A percentile compares a stretch with the other conserved stretches of the same genome.
These are phyloP conservation scores for Enteromius treurensis DNA, from an alignment of 2,797 vertebrate genomes.

Conservation along the genomic window DNA sequence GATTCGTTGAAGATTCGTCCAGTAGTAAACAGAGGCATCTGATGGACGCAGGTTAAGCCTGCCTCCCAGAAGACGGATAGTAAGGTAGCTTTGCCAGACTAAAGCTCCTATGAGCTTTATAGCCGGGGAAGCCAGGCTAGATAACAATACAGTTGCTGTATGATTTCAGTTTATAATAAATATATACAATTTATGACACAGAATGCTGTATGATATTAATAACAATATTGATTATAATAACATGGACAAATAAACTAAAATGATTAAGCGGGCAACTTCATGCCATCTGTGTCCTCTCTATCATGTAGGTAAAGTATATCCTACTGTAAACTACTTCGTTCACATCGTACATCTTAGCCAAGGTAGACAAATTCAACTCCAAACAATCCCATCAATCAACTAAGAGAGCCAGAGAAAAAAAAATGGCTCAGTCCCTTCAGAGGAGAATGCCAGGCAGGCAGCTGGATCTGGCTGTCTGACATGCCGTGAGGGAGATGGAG, in stretches of 20 bases:
- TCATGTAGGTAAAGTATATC: constrained; percentile 10
- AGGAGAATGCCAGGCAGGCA: constrained; percentile 52
- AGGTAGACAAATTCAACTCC: constrained; percentile 26
- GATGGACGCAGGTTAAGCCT: no score
- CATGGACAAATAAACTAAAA: not conserved
- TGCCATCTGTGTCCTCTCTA: constrained; percentile 48
- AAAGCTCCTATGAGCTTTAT: no score
- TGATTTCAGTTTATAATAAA: not conserved
- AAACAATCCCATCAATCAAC: constrained; percentile 29
- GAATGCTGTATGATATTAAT: not conserved
- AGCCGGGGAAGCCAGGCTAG: no score
- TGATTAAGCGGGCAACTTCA: not conserved
- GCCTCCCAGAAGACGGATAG: no score
- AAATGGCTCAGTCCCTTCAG: constrained; percentile 48
- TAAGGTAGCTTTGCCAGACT: no score
- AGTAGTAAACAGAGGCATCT: no score
- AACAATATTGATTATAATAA: not conserved
- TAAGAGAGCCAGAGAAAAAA: constrained; percentile 21
- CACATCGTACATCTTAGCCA: constrained; percentile 20
- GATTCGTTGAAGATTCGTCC: no score
- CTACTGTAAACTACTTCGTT: not conserved
- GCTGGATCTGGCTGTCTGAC: constrained; percentile 65
- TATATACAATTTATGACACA: not conserved
- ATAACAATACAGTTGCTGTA: not conserved
- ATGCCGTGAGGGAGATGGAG: constrained; percentile 49